Base-by-base conservation (phyloP, 2,888 invertebrate genomes). In the Drepana falcataria region DNA sequence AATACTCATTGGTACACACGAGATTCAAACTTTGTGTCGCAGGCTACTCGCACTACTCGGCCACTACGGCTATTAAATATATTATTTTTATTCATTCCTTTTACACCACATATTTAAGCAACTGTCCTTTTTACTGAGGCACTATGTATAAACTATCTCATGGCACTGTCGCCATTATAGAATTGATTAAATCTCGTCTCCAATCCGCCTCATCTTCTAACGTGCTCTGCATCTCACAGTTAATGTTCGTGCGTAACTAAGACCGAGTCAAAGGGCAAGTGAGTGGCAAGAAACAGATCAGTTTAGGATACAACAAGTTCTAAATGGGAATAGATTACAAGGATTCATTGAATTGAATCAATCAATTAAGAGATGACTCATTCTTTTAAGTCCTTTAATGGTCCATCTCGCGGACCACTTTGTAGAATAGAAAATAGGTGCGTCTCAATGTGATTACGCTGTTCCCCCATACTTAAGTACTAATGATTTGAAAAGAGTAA, bases 221-320 rank as follows among this genome's bases (percentile, higher is more conserved):
- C 55, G 5, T 37, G 37, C 37, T 4, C 37, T 5, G 37, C 0
- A 37, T 5, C 37, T 37, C 4, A 3, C 5, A 37, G 37, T 5
- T 37, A 37, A 4, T 4, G 35, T 47, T 55, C 53, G 48, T 52
- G 6, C 61, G 21, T 21, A 21, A 56, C 62, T 68, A 65, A 65
- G 64, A 40, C 76, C 62, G 71, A 78, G 81, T 74, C 82, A 86
- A 80, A 86, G 86, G 80, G 81, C 87, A 80, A 85, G 87, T 82
- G 85, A 87, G 79, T 76, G 87, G 85, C 59, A 67, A 58, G 60
- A 71, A 71, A 71, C 61, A 77, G 76, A 79, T 79, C 67, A 57
- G 53, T 57, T 56, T 53, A 57, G 59, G 44, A 44, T 6, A 61
- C 63, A 56, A 62, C 60, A 62, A 57, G 51, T 56, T 59, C 55